Percentiles rank a stretch among this genome's conserved stretches.
phyloP scores from a whole-genome alignment of 2,797 vertebrate species.

The Eupleurogrammus muticus region DNA sequence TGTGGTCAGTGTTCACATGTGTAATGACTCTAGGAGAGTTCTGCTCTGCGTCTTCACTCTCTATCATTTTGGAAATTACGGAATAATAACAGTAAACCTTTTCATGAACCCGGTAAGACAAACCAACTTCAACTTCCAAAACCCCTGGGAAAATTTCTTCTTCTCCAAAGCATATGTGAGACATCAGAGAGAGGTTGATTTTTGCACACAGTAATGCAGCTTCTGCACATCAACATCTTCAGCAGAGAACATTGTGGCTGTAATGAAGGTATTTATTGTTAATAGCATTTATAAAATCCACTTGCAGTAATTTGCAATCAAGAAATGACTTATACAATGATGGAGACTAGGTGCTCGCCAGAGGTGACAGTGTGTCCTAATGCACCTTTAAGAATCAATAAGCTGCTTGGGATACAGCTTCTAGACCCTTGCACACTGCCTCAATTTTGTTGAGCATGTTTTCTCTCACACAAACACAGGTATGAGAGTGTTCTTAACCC shows the following conservation, averaged over 20 bases:
- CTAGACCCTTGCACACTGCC: neutral
- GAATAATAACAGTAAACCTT: conserved; percentile 9
- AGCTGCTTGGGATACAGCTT: neutral
- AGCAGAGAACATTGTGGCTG: neutral
- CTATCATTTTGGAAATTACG: conserved; percentile 3
- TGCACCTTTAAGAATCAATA: conserved; percentile 37
- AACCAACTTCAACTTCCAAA: neutral
- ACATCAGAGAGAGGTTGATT: neutral
- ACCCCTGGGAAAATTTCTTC: neutral
- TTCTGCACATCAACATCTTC: neutral
- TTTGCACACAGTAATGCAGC: conserved; percentile 1
- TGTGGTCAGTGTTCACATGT: too few relatives aligned
- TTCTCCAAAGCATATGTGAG: neutral
- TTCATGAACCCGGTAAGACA: conserved; percentile 7
- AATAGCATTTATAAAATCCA: conserved; percentile 17
- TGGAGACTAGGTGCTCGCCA: neutral
- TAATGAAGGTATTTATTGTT: conserved; percentile 1
- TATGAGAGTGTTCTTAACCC: neutral
- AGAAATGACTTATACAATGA: neutral
- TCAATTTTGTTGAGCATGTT: neutral
- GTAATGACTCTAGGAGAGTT: too few relatives aligned
- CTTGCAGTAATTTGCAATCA: conserved; percentile 13
- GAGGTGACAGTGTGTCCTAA: conserved; percentile 13
- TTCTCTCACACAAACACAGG: conserved; percentile 1
- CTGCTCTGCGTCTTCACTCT: neutral